Evolutionary conservation across 2,888 invertebrate genomes (phyloP), one percentile per base, ranked within the genome.

Genomic region (Macaria liturata): DNA sequence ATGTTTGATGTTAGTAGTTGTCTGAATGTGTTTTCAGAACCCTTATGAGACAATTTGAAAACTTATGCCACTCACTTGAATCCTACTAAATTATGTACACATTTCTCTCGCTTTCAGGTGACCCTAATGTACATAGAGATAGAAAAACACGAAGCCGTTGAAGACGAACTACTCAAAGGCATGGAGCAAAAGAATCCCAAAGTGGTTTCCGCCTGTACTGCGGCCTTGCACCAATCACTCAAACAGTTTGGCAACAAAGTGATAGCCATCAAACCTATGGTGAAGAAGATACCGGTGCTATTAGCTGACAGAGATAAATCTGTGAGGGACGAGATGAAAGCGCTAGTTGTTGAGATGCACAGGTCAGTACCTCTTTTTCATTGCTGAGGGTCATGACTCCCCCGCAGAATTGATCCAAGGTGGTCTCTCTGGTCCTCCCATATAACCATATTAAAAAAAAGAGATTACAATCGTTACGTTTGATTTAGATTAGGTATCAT

Each of bases 111-210:
- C 9, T 63, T 57, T 47, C 97, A 98, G 90, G 94, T 99, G 62
- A 95, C 96, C 4, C 90, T 99, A 59, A 97, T 98, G 97, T 98
- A 97, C 81, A 94, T 99, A 68, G 99, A 99, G 92, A 97, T 98
- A 74, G 99, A 99, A 78, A 98, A 98, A 80, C 96, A 97, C 62
- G 99, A 99, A 66, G 86, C 94, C 8, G 97, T 98, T 0, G 92
- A 95, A 70, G 99, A 99, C 68, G 98, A 98, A 83, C 91, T 99
- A 2, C 89, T 98, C 30, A 98, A 98, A 88, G 99, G 99, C 40
- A 95, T 98, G 90, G 97, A 97, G 46, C 97, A 97, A 71, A 99
- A 99, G 84, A 98, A 98, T 85, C 99, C 99, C 0, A 99, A 98
- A 91, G 97, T 98, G 61, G 97, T 98, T 0, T 92, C 96, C 0